Conservation (phyloP, 2,113 vertebrate species). For the Hemicordylus capensis region DNA sequence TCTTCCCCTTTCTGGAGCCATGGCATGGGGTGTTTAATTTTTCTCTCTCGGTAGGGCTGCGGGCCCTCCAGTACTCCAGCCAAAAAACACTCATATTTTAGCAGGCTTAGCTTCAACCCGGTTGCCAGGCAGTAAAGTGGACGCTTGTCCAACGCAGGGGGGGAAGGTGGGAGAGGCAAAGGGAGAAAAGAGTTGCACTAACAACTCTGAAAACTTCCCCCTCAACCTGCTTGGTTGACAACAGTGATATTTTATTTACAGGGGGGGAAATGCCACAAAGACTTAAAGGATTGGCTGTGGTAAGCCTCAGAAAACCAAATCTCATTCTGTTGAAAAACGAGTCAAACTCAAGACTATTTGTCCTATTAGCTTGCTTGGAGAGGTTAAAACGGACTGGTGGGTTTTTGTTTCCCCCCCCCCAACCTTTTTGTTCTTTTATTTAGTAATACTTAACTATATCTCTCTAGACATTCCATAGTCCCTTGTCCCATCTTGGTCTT, state of each 20-base stretch:
- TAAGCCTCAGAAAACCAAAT: background rate
- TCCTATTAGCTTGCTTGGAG: background rate
- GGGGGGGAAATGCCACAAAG: background rate
- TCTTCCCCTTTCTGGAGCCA: constrained; percentile 87
- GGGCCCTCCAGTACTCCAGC: constrained; percentile 80
- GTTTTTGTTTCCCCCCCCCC: background rate
- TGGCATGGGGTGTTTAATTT: constrained; percentile 87
- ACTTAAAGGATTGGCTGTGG: background rate
- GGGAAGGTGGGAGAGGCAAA: constrained; percentile 25
- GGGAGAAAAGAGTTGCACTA: constrained; percentile 69
- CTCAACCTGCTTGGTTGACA: background rate
- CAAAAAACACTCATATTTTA: constrained; percentile 87
- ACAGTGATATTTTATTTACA: constrained; percentile 17
- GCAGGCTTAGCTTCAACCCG: constrained; percentile 80
- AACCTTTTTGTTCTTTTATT: background rate
- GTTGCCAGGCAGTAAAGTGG: constrained; percentile 86
- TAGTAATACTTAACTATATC: background rate
- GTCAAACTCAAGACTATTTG: background rate
- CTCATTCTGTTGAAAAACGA: background rate
- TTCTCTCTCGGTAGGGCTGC: constrained; percentile 86
- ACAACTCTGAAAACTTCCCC: constrained; percentile 48
- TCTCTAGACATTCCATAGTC: background rate
- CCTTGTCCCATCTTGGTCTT: background rate
- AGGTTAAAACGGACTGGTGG: background rate
- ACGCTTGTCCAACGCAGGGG: constrained; percentile 76